These are phyloP conservation scores for western clawed frog (Xenopus tropicalis) DNA, from an alignment of 2,113 vertebrate genomes.

Conservation along the genomic window UCB_Xtro_10.0 CM004446.2:94089501-94090000, in stretches of 20 bases:
- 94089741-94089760: neutral
- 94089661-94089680: neutral
- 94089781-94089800: neutral
- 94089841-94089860: no score
- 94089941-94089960: no score
- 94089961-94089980: no score
- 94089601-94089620: conserved; percentile 37
- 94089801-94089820: no score
- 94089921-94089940: no score
- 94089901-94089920: no score
- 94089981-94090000: no score
- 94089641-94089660: conserved; percentile 5
- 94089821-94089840: no score
- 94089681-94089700: neutral
- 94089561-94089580: conserved; percentile 19
- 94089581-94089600: conserved; percentile 40
- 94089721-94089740: neutral
- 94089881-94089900: no score
- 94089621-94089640: conserved; percentile 15
- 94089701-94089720: neutral
- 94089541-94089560: conserved; percentile 15
- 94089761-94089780: neutral
- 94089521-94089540: conserved; percentile 19
- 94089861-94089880: no score
- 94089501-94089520: conserved; percentile 32